phyloP scores from a whole-genome alignment of 2,797 vertebrate species.

The Mycteria americana region DNA sequence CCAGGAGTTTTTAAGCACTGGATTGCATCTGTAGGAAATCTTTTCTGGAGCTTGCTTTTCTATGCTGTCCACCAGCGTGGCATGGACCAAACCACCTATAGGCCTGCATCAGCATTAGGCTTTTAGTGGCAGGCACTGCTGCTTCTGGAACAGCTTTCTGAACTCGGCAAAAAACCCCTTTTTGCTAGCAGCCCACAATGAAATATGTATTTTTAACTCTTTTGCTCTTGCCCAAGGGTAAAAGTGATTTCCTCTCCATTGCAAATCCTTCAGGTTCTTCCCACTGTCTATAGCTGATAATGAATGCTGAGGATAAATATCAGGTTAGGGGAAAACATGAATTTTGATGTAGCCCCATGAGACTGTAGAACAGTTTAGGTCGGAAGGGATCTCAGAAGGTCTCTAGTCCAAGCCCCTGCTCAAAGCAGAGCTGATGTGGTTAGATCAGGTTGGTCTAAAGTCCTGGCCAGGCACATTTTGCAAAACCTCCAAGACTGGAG shows the following conservation, averaged over 20 bases:
- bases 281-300: neutral
- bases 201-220: accelerated
- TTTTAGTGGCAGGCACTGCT: neutral
- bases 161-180: accelerated
- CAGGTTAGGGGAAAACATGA: neutral
- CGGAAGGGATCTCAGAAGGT: neutral
- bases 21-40: neutral
- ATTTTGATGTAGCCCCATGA: neutral
- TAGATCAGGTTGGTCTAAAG: neutral
- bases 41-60: neutral
- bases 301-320: neutral
- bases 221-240: neutral
- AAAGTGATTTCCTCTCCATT: neutral
- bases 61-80: neutral
- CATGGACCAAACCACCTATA: neutral
- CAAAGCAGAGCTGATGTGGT: neutral
- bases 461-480: neutral
- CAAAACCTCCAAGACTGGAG: neutral
- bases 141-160: neutral
- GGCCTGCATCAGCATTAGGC: neutral
- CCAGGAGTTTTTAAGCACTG: slow-evolving; percentile 13
- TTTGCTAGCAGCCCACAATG: neutral
- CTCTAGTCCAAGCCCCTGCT: neutral
- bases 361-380: neutral
- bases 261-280: neutral